phyloP scores from a whole-genome alignment of 2,113 vertebrate species.

The Ammodytes marinus region DNA sequence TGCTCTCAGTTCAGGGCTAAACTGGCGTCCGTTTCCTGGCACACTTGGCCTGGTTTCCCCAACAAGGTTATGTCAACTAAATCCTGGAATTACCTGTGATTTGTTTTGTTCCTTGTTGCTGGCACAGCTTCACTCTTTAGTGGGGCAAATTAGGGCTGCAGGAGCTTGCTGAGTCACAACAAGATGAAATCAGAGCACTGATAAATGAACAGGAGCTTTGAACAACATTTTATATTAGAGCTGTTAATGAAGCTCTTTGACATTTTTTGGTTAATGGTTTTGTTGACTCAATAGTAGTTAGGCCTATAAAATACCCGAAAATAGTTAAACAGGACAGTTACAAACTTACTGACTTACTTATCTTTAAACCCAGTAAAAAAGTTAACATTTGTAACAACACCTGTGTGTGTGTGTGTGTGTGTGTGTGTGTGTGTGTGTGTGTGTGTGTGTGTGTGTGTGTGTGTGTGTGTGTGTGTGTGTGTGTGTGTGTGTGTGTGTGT shows the following conservation, averaged over 20 bases:
- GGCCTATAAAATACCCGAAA: neutral
- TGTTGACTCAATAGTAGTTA: neutral
- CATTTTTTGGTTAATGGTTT: neutral
- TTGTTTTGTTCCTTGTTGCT: slow-evolving; percentile 6
- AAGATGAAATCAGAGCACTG: neutral
- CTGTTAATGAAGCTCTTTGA: neutral
- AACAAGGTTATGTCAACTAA: slow-evolving; percentile 19
- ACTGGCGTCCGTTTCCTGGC: slow-evolving; percentile 2
- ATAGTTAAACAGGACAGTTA: neutral
- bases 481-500: neutral
- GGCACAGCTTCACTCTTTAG: slow-evolving; percentile 13
- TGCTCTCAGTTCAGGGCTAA: neutral
- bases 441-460: no score
- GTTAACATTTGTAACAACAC: neutral
- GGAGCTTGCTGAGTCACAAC: slow-evolving; percentile 20
- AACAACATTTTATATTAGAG: neutral
- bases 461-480: slow-evolving; percentile 33
- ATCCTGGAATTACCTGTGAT: slow-evolving; percentile 34
- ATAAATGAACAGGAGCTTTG: neutral
- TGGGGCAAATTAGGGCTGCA: neutral
- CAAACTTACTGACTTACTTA: no score
- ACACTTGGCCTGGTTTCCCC: slow-evolving; percentile 17
- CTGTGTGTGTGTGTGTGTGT: neutral
- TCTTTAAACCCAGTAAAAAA: neutral
- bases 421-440: slow-evolving; percentile 13